Percentiles rank a stretch among this genome's conserved stretches.
These are phyloP conservation scores for Cataglyphis livida DNA, from an alignment of 2,888 invertebrate species.

Conservation along the genomic window DNA sequence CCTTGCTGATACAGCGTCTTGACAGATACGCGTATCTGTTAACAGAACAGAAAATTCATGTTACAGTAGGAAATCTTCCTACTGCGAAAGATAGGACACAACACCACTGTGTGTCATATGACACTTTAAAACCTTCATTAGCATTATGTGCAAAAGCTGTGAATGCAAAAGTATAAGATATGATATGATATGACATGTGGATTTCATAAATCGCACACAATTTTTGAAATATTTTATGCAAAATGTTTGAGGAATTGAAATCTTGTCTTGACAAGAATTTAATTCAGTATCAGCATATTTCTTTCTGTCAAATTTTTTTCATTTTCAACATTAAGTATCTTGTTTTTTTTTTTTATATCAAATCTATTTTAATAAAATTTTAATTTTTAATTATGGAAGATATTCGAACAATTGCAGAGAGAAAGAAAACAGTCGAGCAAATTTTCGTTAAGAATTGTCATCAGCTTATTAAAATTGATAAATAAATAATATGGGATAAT, in stretches of 20 bases:
- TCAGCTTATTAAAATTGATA: slow-evolving; percentile 11
- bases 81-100: neutral
- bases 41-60: slow-evolving; percentile 45
- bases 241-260: neutral
- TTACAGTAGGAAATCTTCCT: neutral
- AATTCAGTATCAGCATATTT: neutral
- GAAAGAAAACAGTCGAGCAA: neutral
- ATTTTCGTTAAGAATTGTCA: neutral
- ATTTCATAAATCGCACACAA: neutral
- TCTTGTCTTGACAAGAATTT: neutral
- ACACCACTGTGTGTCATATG: neutral
- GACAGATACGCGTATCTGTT: slow-evolving; percentile 87
- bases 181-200: neutral
- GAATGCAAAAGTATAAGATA: neutral
- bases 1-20: slow-evolving; percentile 90
- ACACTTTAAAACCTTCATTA: neutral
- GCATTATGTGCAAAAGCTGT: neutral
- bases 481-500: neutral
- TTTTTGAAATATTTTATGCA: neutral
- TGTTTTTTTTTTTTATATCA: neutral
- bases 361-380: neutral
- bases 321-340: neutral
- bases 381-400: neutral
- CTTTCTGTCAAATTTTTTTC: neutral
- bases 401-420: neutral